Evolutionary conservation across 2,113 vertebrate species (phyloP), one percentile per base, ranked within the genome.

Genomic region (Ramphastos sulfuratus): DNA sequence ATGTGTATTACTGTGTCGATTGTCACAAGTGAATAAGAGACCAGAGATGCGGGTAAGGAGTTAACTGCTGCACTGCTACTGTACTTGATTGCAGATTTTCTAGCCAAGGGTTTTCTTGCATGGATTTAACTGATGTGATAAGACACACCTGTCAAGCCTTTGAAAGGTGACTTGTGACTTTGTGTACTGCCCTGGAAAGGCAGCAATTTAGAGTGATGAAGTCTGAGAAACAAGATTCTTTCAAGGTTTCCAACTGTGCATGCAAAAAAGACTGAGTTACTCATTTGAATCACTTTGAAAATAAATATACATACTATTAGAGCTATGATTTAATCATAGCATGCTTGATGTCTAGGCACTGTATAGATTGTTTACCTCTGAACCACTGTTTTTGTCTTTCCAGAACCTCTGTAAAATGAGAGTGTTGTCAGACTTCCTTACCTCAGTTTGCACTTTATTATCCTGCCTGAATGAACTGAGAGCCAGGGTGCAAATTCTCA

Each of bases 71-170:
- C 23, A 27, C 52, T 35, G 21, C 20, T 81, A 20, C 48, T 58
- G 56, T 2, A 1, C 48, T 81, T 72, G 30, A 14, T 44, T 75
- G 30, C 30, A 42, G 27, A 18, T 58, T 92, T 85, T 52, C 28
- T 80, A 74, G 76, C 15, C 69, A 56, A 54, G 23, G 15, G 17
- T 83, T 87, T 85, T 83, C 72, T 78, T 86, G 13, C 48, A 63
- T 48, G 73, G 76, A 30, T 85, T 83, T 92, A 77, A 90, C 39
- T 92, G 85, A 96, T 88, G 35, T 83, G 85, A 72, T 94, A 77
- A 94, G 80, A 91, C 87, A 95, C 28, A 81, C 63, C 81, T 87
- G 69, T 77, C 87, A 94, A 59, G 78, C 39, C 69, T 87, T 83
- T 91, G 37, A 87, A 89, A 91, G 82, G 82, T 83, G 82, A 16